Base-by-base conservation (phyloP, 2,888 invertebrate genomes). In the Agelastica alni region DNA sequence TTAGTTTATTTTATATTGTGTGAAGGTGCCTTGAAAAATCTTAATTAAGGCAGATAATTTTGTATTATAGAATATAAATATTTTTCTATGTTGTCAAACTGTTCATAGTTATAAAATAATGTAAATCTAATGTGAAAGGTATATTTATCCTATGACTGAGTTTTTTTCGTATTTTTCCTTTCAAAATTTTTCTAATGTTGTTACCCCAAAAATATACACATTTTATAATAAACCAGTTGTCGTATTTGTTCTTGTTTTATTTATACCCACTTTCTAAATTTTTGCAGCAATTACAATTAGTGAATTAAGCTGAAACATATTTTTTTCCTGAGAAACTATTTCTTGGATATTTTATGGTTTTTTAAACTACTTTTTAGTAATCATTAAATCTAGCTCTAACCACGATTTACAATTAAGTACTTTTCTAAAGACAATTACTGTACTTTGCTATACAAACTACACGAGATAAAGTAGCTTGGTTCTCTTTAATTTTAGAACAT, bases 1-100 rank as follows among this genome's bases (percentile, higher is more conserved):
- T 68, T 63, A 52, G 60, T 67, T 67, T 60, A 60, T 68, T 68
- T 61, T 59, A 54, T 59, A 61, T 61, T 73, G 71, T 76, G 77
- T 78, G 74, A 77, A 75, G 78, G 79, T 79, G 79, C 79, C 79
- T 79, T 79, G 77, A 71, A 74, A 59, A 74, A 73, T 69, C 72
- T 72, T 83, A 83, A 82, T 81, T 84, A 84, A 84, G 83, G 78
- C 78, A 76, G 81, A 80, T 83, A 83, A 84, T 85, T 85, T 85
- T 85, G 83, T 84, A 85, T 83, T 80, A 83, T 81, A 79, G 76
- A 76, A 76, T 76, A 77, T 83, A 83, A 84, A 83, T 83, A 85
- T 85, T 85, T 85, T 83, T 84, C 82, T 84, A 84, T 85, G 84
- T 84, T 84, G 76, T 77, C 76, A 75, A 76, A 73, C 74, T 77